Percentiles rank a stretch among this genome's conserved stretches.
These are phyloP conservation scores for Syngnathus rostellatus DNA, from an alignment of 2,797 vertebrate species.

Conservation along the genomic window DNA sequence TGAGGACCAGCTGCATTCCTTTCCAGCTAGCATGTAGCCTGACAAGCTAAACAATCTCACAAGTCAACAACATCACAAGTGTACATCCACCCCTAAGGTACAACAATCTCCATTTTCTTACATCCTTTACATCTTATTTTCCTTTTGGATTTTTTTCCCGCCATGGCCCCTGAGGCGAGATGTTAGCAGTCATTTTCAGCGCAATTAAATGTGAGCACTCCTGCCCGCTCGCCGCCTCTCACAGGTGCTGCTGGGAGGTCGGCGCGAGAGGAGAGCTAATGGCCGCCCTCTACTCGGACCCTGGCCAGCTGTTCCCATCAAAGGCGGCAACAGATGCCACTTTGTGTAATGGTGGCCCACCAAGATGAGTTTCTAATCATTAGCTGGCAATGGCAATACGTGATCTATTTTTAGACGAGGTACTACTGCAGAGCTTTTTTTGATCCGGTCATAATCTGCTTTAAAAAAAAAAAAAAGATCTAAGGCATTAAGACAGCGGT, in stretches of 20 bases:
- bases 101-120: neutral
- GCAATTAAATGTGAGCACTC: conserved; percentile 61
- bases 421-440: neutral
- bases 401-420: neutral
- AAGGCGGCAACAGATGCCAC: conserved; percentile 40
- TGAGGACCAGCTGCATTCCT: neutral
- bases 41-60: neutral
- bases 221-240: conserved; percentile 47
- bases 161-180: conserved; percentile 31
- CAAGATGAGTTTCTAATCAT: conserved; percentile 13
- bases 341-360: conserved; percentile 36
- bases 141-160: neutral
- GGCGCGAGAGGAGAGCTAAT: conserved; percentile 49
- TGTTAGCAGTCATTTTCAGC: conserved; percentile 51
- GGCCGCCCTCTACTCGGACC: conserved; percentile 40
- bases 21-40: neutral
- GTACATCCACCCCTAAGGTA: neutral
- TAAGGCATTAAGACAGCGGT: neutral
- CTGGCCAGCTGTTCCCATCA: conserved; percentile 54
- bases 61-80: neutral
- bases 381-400: neutral
- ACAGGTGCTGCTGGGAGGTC: conserved; percentile 54
- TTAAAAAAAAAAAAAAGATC: neutral
- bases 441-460: neutral
- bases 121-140: neutral